These are phyloP conservation scores for Cynopterus brachyotis DNA, from an alignment of 2,113 vertebrate species.

Conservation along the genomic window DNA sequence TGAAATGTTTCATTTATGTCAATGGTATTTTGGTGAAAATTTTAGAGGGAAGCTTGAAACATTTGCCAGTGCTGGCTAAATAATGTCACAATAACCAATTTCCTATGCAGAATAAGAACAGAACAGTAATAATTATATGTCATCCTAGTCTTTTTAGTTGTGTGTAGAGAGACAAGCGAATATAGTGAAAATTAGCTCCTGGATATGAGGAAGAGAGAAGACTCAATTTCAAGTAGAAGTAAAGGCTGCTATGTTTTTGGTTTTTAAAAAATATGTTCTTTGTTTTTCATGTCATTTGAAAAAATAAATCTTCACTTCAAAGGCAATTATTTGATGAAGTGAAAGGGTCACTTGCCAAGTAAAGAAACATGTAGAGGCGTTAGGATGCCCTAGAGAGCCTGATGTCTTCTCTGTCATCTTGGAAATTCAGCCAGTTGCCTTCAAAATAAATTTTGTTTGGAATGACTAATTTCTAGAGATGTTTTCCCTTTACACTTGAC, in stretches of 20 bases:
- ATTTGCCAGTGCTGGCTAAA: background rate
- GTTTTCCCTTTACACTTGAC: background rate
- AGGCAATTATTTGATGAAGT: background rate
- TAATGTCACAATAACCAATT: background rate
- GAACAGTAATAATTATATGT: background rate
- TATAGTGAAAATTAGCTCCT: background rate
- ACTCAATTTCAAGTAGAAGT: background rate
- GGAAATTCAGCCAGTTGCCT: background rate
- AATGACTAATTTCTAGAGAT: background rate
- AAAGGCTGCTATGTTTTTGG: background rate
- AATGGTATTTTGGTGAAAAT: background rate
- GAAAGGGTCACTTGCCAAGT: background rate
- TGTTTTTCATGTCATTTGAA: background rate
- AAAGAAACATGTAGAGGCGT: background rate
- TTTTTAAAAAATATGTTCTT: background rate
- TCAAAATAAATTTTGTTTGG: background rate
- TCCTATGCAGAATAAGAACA: background rate
- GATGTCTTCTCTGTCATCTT: background rate
- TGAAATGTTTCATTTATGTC: background rate
- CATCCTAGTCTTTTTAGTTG: background rate
- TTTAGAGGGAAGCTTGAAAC: background rate
- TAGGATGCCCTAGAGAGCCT: background rate
- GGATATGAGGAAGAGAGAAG: background rate
- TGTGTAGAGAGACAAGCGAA: background rate
- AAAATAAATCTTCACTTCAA: background rate